Conservation (phyloP, 2,888 invertebrate genomes). For the Perizoma affinitatum region DNA sequence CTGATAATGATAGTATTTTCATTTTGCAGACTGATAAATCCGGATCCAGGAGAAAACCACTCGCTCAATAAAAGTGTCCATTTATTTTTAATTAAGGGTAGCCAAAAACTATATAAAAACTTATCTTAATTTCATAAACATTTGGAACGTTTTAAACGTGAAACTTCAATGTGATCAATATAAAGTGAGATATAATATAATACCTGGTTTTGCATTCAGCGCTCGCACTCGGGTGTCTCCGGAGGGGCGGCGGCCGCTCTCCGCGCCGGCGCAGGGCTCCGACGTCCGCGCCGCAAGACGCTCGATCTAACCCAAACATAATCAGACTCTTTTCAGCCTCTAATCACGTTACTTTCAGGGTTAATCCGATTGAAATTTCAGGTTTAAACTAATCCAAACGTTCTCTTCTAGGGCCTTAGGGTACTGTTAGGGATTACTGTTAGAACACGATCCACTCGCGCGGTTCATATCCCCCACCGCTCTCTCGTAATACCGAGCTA, state of each 20-base stretch:
- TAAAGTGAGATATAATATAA: neutral
- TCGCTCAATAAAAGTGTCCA: too few relatives aligned
- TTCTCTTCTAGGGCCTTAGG: conserved; percentile 68
- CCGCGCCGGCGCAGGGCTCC: conserved; percentile 6
- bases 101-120: neutral
- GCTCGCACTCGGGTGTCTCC: neutral
- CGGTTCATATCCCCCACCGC: too few relatives aligned
- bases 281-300: neutral
- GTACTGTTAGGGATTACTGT: conserved; percentile 29
- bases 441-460: conserved; percentile 1
- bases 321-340: conserved; percentile 67
- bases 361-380: conserved; percentile 74
- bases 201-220: conserved; percentile 11
- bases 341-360: conserved; percentile 75
- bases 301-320: conserved; percentile 29
- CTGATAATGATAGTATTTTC: conserved; percentile 14
- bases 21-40: conserved; percentile 22
- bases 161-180: conserved; percentile 15
- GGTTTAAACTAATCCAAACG: conserved; percentile 60
- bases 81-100: neutral
- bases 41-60: neutral
- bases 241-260: neutral
- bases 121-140: neutral
- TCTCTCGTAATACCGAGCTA: too few relatives aligned
- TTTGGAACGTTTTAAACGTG: conserved; percentile 24